A percentile compares a stretch with the other conserved stretches of the same genome.
Evolutionary conservation across 2,113 vertebrate species (phyloP).

Genomic region (Phodopus roborovskii): DNA sequence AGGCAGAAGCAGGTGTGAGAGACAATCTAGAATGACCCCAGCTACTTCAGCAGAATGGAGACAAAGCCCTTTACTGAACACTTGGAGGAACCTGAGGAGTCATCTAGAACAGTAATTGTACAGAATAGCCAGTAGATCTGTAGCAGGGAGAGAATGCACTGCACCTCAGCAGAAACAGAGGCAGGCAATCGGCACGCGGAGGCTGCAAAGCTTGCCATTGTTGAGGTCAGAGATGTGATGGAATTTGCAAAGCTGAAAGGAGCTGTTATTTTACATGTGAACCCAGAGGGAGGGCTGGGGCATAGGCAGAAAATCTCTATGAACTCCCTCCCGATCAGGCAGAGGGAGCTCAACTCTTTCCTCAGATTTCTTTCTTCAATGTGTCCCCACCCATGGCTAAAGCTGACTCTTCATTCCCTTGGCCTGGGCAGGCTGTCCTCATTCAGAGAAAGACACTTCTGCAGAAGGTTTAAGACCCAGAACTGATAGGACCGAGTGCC

Average conservation of each 20-base stretch:
- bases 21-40: neutral
- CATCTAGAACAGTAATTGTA: neutral
- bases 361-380: neutral
- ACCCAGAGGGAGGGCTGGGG: neutral
- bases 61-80: neutral
- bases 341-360: neutral
- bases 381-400: neutral
- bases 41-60: neutral
- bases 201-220: too few relatives aligned
- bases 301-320: neutral
- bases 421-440: neutral
- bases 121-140: too few relatives aligned
- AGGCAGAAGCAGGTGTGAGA: neutral
- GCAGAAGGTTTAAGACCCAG: neutral
- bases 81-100: neutral
- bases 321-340: too few relatives aligned
- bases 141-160: neutral
- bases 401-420: neutral
- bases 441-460: neutral
- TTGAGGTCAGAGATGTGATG: neutral
- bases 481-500: neutral
- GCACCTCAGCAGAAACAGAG: neutral
- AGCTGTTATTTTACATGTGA: neutral
- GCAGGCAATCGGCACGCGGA: neutral
- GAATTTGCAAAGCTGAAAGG: neutral